These are phyloP conservation scores for Siphamia tubifer DNA, from an alignment of 2,113 vertebrate species.

Conservation along the genomic window DNA sequence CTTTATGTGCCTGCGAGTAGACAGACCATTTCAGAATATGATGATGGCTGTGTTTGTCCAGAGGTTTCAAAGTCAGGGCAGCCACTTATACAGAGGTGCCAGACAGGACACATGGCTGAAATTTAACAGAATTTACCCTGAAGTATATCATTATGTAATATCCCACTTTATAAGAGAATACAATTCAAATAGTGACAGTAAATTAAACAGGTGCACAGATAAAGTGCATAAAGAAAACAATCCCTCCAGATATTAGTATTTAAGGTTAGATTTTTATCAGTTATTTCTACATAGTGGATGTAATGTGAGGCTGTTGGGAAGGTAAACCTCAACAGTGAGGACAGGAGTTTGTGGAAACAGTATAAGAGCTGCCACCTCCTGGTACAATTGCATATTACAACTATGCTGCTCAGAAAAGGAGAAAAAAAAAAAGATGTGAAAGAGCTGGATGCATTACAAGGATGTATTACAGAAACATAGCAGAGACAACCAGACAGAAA, in stretches of 20 bases:
- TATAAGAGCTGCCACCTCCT: conserved; percentile 82
- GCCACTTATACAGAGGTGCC: neutral
- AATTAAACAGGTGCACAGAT: too few species aligned
- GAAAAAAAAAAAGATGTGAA: conserved; percentile 14
- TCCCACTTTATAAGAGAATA: too few species aligned
- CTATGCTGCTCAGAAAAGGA: neutral
- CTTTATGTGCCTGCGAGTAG: conserved; percentile 27
- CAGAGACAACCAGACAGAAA: neutral
- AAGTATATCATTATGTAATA: too few species aligned
- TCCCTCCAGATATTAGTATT: too few species aligned
- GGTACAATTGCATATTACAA: conserved; percentile 65
- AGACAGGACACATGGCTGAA: neutral
- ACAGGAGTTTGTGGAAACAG: conserved; percentile 64
- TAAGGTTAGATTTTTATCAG: too few species aligned
- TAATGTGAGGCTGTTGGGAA: neutral
- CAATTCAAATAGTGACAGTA: too few species aligned
- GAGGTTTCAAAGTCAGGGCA: conserved; percentile 30
- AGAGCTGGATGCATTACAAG: neutral
- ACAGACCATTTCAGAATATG: conserved; percentile 14
- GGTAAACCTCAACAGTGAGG: neutral
- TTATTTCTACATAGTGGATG: too few species aligned
- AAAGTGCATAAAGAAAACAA: too few species aligned
- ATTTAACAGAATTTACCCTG: neutral
- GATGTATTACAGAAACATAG: neutral
- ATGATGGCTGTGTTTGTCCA: conserved; percentile 1